Base-by-base conservation (phyloP, 2,797 vertebrate genomes). In the Gila robusta region DNA sequence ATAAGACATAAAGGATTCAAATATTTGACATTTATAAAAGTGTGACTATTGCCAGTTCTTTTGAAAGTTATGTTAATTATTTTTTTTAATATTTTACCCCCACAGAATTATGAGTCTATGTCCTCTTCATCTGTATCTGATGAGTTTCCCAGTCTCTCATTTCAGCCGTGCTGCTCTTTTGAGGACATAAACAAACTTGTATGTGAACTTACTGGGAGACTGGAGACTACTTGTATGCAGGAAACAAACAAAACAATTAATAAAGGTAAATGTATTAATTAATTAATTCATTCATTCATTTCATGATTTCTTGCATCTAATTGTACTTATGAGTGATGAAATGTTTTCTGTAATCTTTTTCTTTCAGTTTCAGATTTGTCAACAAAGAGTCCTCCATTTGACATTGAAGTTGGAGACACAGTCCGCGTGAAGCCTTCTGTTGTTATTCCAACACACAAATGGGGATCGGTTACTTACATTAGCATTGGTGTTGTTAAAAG, bases 351-450 rank as follows among this genome's bases (percentile, higher is more conserved):
- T 21, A 17, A 52, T 80, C 10, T 16, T 37, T 47, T 44, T 28
- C 14, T 82, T 37, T n/a, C 19, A 86, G 72, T 86, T 37, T 67
- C 70, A 74, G 28, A 66, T 67, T 28, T 67, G 49, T 12, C 77
- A 2, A 32, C 6, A 81, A 86, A 81, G 44, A 39, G 11, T 16
- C 49, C 56, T 66, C 10, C 23, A 16, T 54, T 4, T 72, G 70
- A 81, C 4, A 84, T 88, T 67, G 59, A n/a, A 67, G 47, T 84
- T 44, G 81, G 85, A 10, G 85, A 88, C 64, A 71, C n/a, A 28
- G 87, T 84, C 64, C 78, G 81, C 0, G 87, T 86, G 71, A 88
- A 88, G 26, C 23, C 85, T 2, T 71, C 81, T 47, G 87, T 88
- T 62, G n/a, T 49, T 16, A 66, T 54, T 37, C 85, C 85, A 41